These are phyloP conservation scores for Macquaria ambigua DNA, from an alignment of 2,113 vertebrate species.

Conservation along the genomic window DNA sequence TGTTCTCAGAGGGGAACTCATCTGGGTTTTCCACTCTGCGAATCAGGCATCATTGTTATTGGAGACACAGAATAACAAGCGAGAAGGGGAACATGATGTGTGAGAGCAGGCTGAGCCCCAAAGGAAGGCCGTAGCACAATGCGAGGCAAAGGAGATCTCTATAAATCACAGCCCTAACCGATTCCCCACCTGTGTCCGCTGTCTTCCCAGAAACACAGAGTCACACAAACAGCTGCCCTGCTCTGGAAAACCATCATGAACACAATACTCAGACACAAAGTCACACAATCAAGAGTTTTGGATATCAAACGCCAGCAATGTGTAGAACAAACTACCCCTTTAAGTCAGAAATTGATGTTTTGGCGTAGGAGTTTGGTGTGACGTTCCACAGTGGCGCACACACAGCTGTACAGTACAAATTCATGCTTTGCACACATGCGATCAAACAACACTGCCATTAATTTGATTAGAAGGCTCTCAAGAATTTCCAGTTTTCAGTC, in stretches of 20 bases:
- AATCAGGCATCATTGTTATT: conserved; percentile 73
- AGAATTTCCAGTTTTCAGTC: conserved; percentile 59
- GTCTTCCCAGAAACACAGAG: conserved; percentile 74
- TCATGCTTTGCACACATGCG: conserved; percentile 44
- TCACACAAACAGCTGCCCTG: conserved; percentile 66
- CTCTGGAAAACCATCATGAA: conserved; percentile 53
- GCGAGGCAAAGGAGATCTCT: conserved; percentile 61
- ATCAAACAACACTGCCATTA: conserved; percentile 52
- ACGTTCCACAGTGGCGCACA: conserved; percentile 36
- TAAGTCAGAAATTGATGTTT: conserved; percentile 49
- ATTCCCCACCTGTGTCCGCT: conserved; percentile 82
- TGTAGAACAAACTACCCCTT: conserved; percentile 48
- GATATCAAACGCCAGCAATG: conserved; percentile 34
- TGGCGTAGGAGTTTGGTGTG: conserved; percentile 25
- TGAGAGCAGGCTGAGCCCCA: conserved; percentile 60
- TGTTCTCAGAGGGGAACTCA: conserved; percentile 48
- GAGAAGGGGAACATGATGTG: conserved; percentile 49
- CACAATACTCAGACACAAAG: conserved; percentile 26
- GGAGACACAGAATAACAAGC: conserved; percentile 54
- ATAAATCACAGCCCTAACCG: conserved; percentile 80
- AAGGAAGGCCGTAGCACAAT: conserved; percentile 80
- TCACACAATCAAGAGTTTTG: conserved; percentile 49
- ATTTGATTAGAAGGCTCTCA: conserved; percentile 51
- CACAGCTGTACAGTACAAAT: conserved; percentile 56
- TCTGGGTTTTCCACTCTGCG: conserved; percentile 62